Evolutionary conservation across 1,140 invertebrate species (phyloP).

Genomic region (Alviniconcha marisindica): DNA sequence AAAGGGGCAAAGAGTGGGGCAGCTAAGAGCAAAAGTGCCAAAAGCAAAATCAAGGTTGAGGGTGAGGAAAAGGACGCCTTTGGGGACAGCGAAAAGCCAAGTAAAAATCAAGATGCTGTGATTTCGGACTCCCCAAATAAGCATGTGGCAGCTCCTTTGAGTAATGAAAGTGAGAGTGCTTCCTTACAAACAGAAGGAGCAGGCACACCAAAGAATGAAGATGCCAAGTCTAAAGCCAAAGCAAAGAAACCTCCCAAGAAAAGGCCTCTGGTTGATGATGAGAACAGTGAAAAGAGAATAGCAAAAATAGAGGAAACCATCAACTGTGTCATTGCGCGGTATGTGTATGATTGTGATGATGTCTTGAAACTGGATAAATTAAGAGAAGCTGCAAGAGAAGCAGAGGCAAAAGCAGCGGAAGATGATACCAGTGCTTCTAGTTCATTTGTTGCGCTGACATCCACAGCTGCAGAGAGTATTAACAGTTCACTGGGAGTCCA

Average conservation of each 20-base stretch:
- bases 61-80: not conserved
- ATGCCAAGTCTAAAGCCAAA: constrained; percentile 33
- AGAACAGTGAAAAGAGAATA: constrained; percentile 28
- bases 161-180: not conserved
- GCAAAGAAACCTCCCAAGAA: constrained; percentile 37
- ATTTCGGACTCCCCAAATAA: not conserved
- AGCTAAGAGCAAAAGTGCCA: constrained; percentile 24
- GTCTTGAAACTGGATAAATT: constrained; percentile 34
- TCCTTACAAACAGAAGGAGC: not conserved
- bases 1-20: not conserved
- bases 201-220: not conserved
- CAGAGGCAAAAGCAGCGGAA: constrained; percentile 1
- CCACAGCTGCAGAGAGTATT: not conserved
- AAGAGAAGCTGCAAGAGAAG: constrained; percentile 36
- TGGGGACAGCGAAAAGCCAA: not conserved
- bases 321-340: constrained; percentile 45
- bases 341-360: constrained; percentile 43
- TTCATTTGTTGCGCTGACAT: not conserved
- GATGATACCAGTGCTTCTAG: not conserved
- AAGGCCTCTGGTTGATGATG: constrained; percentile 37
- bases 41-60: constrained; percentile 5
- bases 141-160: not conserved
- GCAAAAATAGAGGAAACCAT: constrained; percentile 35
- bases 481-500: constrained; percentile 9
- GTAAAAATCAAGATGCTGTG: not conserved